Conservation (phyloP, 2,113 vertebrate species). For the Bufo bufo region DNA sequence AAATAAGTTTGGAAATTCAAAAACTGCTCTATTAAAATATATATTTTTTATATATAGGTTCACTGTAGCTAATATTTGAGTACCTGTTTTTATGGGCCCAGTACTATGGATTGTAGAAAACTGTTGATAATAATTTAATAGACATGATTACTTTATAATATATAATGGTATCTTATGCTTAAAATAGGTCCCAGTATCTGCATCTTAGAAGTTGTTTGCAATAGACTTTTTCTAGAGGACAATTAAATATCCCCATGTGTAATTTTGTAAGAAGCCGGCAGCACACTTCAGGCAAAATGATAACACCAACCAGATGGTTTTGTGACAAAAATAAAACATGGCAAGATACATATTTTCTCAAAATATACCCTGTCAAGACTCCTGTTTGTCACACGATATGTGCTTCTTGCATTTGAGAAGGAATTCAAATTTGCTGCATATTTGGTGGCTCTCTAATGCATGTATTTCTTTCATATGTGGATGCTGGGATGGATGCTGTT, state of each 20-base stretch:
- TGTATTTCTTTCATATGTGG: neutral
- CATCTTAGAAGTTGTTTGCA: conserved; percentile 29
- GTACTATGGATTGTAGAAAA: neutral
- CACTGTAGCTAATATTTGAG: neutral
- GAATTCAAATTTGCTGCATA: neutral
- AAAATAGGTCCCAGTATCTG: conserved; percentile 2
- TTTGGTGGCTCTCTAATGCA: neutral
- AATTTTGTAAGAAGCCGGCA: conserved; percentile 33
- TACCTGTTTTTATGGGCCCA: neutral
- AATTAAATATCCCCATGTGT: conserved; percentile 41
- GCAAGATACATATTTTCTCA: conserved; percentile 48
- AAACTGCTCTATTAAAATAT: neutral
- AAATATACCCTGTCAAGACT: conserved; percentile 17
- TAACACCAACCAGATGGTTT: conserved; percentile 31
- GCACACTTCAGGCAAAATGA: conserved; percentile 39
- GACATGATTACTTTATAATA: neutral
- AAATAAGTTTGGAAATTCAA: too few relatives aligned
- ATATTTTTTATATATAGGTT: too few relatives aligned
- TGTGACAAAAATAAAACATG: conserved; percentile 53
- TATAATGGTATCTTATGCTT: neutral
- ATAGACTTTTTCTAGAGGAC: conserved; percentile 26
- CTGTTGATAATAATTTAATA: neutral
- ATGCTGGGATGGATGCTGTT: too few relatives aligned
- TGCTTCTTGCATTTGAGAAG: neutral
- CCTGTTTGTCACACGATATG: conserved; percentile 36